Evolutionary conservation across 2,797 vertebrate species (phyloP).

Genomic region (Varecia variegata): DNA sequence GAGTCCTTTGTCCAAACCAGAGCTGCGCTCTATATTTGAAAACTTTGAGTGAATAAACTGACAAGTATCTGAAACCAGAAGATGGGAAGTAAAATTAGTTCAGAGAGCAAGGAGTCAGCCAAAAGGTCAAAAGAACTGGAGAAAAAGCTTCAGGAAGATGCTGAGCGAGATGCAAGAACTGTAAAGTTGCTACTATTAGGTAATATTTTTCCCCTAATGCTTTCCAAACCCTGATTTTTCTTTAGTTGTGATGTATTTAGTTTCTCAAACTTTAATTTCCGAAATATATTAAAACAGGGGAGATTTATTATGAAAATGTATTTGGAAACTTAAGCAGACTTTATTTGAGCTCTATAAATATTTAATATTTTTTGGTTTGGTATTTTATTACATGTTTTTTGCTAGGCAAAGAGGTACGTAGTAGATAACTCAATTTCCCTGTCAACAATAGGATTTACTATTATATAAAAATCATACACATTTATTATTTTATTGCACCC

Average conservation of each 20-base stretch:
- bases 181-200: conserved; percentile 85
- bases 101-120: conserved; percentile 83
- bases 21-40: background rate
- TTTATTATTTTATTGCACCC: background rate
- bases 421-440: background rate
- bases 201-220: conserved; percentile 68
- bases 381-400: background rate
- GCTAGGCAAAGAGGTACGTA: conserved; percentile 25
- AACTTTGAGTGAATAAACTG: conserved; percentile 1
- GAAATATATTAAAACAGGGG: background rate
- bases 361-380: background rate
- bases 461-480: background rate
- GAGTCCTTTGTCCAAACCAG: background rate
- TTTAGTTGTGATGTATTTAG: background rate
- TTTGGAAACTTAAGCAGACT: background rate
- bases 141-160: conserved; percentile 86
- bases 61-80: background rate
- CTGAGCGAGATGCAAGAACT: conserved; percentile 83
- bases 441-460: background rate
- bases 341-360: background rate
- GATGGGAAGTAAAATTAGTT: conserved; percentile 84
- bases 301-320: conserved; percentile 2
- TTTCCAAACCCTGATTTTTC: background rate
- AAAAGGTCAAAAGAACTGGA: conserved; percentile 85
- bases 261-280: background rate